These are phyloP conservation scores for Drosophila engyochracea DNA, from an alignment of 2,888 invertebrate species.

Conservation along the genomic window DNA sequence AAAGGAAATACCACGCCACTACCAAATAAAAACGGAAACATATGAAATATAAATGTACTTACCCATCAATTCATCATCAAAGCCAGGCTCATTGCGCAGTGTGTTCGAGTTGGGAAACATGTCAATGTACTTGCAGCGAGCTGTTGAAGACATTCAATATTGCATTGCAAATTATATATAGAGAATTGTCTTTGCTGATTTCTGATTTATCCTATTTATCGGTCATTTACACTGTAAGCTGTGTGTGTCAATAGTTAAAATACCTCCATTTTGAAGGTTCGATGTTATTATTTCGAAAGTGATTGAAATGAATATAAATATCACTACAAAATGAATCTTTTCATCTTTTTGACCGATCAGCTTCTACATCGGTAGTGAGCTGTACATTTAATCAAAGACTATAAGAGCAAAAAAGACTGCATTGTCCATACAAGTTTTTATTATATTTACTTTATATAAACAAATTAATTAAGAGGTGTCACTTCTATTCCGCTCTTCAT, in stretches of 20 bases:
- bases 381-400: background rate
- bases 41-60: slow-evolving; percentile 62
- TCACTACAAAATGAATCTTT: background rate
- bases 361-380: background rate
- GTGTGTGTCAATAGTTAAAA: background rate
- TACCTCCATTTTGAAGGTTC: background rate
- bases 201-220: background rate
- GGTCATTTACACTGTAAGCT: background rate
- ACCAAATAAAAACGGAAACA: slow-evolving; percentile 45
- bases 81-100: slow-evolving; percentile 86
- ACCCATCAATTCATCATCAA: slow-evolving; percentile 87
- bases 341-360: background rate
- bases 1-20: slow-evolving; percentile 56
- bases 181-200: background rate
- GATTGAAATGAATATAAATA: background rate
- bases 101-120: slow-evolving; percentile 87
- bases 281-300: background rate
- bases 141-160: slow-evolving; percentile 80
- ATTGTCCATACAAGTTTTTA: background rate
- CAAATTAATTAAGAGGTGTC: background rate
- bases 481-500: background rate
- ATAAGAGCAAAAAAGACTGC: background rate
- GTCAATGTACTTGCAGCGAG: slow-evolving; percentile 87
- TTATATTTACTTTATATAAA: background rate
- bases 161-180: background rate